phyloP scores from a whole-genome alignment of 2,113 vertebrate species.

The Ahaetulla prasina region DNA sequence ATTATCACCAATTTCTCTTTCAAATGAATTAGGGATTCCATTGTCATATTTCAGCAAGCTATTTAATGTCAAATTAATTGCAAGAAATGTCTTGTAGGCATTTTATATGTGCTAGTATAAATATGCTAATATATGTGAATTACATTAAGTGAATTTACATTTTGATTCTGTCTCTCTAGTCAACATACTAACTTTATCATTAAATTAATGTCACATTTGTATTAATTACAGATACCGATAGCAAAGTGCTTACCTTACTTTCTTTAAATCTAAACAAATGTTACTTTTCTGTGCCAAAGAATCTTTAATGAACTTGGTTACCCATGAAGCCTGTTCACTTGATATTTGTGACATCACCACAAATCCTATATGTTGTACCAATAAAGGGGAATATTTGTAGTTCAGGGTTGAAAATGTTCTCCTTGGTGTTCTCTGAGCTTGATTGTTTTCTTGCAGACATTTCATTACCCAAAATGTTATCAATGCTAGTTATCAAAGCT shows the following conservation, averaged over 20 bases:
- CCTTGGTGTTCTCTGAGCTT: neutral
- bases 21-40: neutral
- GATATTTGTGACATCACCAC: neutral
- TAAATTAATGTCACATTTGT: neutral
- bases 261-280: neutral
- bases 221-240: neutral
- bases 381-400: neutral
- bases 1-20: neutral
- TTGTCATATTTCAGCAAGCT: neutral
- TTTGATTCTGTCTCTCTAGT: neutral
- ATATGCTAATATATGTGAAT: neutral
- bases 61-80: slow-evolving; percentile 16
- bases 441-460: neutral
- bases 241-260: neutral
- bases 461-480: neutral
- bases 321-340: neutral
- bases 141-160: neutral
- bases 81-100: neutral
- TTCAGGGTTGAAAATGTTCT: neutral
- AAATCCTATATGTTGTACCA: neutral
- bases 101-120: neutral
- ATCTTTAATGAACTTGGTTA: neutral
- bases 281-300: neutral
- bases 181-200: neutral
- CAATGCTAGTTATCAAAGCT: neutral